Conservation (phyloP, 2,888 invertebrate genomes). For the Seira musarum region DNA sequence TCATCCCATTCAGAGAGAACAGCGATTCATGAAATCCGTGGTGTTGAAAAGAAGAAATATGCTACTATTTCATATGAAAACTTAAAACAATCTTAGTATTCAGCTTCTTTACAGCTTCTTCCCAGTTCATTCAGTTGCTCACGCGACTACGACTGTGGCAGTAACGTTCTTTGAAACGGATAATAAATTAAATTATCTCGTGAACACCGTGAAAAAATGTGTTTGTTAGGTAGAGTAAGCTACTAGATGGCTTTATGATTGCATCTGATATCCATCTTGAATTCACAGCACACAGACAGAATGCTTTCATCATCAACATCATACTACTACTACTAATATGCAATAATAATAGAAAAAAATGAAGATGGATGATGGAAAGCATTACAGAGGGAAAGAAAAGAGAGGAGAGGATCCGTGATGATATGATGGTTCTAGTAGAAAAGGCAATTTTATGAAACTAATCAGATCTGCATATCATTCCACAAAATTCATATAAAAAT, state of each 20-base stretch:
- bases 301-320: constrained; percentile 42
- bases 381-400: constrained; percentile 35
- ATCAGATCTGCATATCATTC: constrained; percentile 64
- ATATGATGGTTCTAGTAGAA: constrained; percentile 25
- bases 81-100: no score
- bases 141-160: no score
- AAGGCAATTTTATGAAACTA: constrained; percentile 58
- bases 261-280: no score
- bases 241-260: constrained; percentile 56
- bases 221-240: constrained; percentile 62
- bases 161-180: constrained; percentile 53
- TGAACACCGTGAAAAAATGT: constrained; percentile 58
- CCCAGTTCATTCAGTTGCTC: no score
- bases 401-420: constrained; percentile 22
- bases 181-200: constrained; percentile 56
- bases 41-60: no score
- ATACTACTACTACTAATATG: no score
- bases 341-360: constrained; percentile 42
- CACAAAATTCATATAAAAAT: constrained; percentile 53
- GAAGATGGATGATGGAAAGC: constrained; percentile 44
- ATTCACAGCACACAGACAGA: constrained; percentile 43
- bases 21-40: no score
- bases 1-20: no score
- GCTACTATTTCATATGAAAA: no score
- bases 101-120: no score